Evolutionary conservation across 1,140 invertebrate species (phyloP).

Genomic region (Diorhabda carinulata): DNA sequence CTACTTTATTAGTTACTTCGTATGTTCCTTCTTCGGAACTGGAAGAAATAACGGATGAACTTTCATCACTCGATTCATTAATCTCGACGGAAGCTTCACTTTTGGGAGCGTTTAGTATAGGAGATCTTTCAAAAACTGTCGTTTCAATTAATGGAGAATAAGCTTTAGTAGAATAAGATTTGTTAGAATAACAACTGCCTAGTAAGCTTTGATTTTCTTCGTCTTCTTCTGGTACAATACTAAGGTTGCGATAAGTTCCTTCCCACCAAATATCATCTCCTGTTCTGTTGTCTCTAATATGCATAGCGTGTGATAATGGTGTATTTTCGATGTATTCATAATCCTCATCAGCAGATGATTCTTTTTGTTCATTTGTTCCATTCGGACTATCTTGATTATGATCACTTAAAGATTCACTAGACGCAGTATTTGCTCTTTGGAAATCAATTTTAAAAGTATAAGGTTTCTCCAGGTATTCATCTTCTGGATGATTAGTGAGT

Average conservation of each 20-base stretch:
- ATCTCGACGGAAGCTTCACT: neutral
- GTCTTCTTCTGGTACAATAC: conserved; percentile 45
- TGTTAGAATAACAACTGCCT: conserved; percentile 28
- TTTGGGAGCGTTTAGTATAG: neutral
- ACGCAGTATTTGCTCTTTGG: conserved; percentile 28
- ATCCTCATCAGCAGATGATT: conserved; percentile 24
- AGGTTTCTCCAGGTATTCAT: conserved; percentile 27
- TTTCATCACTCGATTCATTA: conserved; percentile 20
- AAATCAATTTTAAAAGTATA: conserved; percentile 30
- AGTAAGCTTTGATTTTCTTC: conserved; percentile 39
- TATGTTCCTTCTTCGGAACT: conserved; percentile 34
- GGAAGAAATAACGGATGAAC: conserved; percentile 11
- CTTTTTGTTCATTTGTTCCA: conserved; percentile 21
- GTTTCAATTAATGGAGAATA: conserved; percentile 11
- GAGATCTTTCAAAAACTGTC: no score
- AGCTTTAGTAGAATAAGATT: conserved; percentile 14
- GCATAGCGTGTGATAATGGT: conserved; percentile 25
- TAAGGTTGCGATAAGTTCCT: conserved; percentile 46
- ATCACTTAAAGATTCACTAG: conserved; percentile 34
- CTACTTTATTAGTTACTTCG: conserved; percentile 31
- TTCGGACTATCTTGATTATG: conserved; percentile 27
- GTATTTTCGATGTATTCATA: conserved; percentile 42
- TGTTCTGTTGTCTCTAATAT: conserved; percentile 19
- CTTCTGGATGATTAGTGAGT: conserved; percentile 29
- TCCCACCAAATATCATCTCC: conserved; percentile 45